phyloP scores from a whole-genome alignment of 2,797 vertebrate genomes.

The Acrossocheilus fasciatus region DNA sequence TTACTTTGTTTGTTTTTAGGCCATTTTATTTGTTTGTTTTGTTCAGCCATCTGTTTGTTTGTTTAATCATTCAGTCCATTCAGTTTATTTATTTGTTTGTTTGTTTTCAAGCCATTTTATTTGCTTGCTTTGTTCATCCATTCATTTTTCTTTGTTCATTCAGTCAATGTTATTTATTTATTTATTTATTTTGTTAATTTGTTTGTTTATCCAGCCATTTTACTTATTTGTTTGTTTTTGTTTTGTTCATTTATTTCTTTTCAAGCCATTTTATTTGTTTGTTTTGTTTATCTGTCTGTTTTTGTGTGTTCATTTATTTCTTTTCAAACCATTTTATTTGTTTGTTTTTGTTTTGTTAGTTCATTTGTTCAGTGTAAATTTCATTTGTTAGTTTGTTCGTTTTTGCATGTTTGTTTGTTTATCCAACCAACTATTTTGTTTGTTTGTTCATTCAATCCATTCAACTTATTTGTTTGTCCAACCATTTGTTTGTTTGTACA shows the following conservation, averaged over 20 bases:
- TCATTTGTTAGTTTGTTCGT: no score
- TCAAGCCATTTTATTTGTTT: background rate
- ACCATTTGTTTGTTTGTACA: background rate
- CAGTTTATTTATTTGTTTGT: background rate
- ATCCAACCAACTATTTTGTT: background rate
- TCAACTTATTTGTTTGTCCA: background rate
- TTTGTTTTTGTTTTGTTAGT: background rate
- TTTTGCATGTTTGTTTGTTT: background rate
- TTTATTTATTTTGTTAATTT: background rate
- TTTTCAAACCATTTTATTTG: background rate
- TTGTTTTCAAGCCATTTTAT: background rate
- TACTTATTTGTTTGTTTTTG: background rate
- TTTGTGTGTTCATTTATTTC: background rate
- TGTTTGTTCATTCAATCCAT: background rate
- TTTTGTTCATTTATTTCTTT: background rate
- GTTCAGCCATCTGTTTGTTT: background rate
- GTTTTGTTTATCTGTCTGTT: background rate
- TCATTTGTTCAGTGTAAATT: no score
- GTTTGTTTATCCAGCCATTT: background rate
- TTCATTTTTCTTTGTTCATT: background rate
- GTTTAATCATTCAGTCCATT: background rate
- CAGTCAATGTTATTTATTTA: background rate
- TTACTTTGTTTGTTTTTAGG: background rate
- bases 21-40: background rate
- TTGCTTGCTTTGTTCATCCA: background rate